These are phyloP conservation scores for Oreochromis aureus DNA, from an alignment of 2,113 vertebrate genomes.

Conservation along the genomic window DNA sequence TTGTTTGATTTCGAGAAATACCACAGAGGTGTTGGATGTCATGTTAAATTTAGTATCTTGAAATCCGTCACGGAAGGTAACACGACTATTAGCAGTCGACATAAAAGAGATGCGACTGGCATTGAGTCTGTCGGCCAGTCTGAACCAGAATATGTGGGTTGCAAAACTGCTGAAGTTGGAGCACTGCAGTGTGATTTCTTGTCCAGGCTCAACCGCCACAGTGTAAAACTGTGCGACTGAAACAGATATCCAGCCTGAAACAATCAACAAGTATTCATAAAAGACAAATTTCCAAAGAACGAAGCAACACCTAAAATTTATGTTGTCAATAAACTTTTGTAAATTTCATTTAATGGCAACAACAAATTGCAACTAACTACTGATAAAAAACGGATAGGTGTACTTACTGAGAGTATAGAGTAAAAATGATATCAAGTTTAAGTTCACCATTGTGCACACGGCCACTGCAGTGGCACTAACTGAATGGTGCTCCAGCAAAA, in stretches of 20 bases:
- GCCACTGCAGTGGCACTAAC: background rate
- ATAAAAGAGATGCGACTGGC: background rate
- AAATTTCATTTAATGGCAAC: rapidly evolving
- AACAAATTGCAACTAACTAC: background rate
- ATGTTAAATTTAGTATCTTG: background rate
- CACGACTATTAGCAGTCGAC: rapidly evolving
- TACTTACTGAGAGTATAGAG: background rate
- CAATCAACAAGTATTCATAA: background rate
- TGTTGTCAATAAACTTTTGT: rapidly evolving
- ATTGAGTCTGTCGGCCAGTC: background rate
- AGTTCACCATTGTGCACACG: background rate
- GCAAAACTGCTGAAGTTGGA: background rate
- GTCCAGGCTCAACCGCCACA: background rate
- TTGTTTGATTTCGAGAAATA: background rate
- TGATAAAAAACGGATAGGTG: rapidly evolving
- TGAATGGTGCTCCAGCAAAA: background rate
- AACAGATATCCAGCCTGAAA: background rate
- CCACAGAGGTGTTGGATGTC: background rate
- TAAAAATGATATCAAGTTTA: background rate
- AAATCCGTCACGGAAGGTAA: rapidly evolving
- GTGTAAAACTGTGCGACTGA: background rate
- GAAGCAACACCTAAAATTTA: rapidly evolving
- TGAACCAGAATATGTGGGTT: background rate
- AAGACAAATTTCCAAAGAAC: background rate
- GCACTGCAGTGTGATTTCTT: background rate